A percentile compares a stretch with the other conserved stretches of the same genome.
phyloP scores from a whole-genome alignment of 2,888 invertebrate species.

The Tetheella fluctuosa region DNA sequence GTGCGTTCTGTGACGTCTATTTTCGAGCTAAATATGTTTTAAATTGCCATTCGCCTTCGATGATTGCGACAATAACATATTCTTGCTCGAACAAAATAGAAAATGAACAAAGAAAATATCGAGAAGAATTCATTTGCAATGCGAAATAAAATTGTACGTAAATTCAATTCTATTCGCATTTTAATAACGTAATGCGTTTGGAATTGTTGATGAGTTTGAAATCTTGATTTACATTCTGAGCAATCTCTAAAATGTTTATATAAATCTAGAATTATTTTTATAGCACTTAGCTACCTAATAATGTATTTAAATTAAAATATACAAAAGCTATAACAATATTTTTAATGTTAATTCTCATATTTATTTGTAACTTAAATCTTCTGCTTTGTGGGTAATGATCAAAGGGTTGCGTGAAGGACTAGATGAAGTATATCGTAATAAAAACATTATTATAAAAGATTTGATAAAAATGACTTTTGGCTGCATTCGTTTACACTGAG shows the following conservation, averaged over 20 bases:
- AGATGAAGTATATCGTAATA: neutral
- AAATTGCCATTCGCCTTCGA: constrained; percentile 68
- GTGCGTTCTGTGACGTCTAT: constrained; percentile 59
- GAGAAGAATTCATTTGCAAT: neutral
- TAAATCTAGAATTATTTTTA: neutral
- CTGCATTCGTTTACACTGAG: neutral
- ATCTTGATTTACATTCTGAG: neutral
- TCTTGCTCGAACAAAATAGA: constrained; percentile 26
- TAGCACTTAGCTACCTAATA: neutral
- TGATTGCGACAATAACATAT: constrained; percentile 53
- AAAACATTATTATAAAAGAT: neutral
- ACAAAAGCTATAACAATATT: neutral
- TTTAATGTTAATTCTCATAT: neutral
- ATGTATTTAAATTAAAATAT: too few relatives aligned
- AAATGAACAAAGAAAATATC: constrained; percentile 14
- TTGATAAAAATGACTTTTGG: neutral
- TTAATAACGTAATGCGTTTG: constrained; percentile 9
- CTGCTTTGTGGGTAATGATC: neutral
- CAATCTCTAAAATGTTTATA: neutral
- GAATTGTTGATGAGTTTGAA: neutral
- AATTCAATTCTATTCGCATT: neutral
- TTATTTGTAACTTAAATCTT: neutral
- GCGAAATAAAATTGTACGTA: constrained; percentile 6
- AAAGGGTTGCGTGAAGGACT: neutral
- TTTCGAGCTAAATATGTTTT: constrained; percentile 66